These are phyloP conservation scores for Drosophila micromelanica DNA, from an alignment of 1,140 invertebrate species.

Conservation along the genomic window DNA sequence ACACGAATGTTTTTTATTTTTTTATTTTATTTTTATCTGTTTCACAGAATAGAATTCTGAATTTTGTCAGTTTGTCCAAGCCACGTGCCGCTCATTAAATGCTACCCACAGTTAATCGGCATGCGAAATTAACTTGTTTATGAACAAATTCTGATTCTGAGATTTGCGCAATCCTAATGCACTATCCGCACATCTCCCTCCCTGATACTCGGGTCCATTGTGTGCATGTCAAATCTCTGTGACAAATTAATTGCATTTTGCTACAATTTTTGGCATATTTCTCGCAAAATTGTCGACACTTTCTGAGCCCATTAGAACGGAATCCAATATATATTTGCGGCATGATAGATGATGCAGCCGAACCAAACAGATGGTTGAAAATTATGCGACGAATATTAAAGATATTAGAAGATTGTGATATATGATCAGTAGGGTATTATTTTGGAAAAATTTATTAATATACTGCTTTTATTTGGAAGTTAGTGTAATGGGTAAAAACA, in stretches of 20 bases:
- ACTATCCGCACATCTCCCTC: constrained; percentile 1
- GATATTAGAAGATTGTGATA: too few relatives aligned
- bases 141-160: constrained; percentile 7
- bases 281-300: constrained; percentile 41
- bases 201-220: constrained; percentile 10
- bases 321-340: constrained; percentile 56
- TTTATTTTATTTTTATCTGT: too few relatives aligned
- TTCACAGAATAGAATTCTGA: too few relatives aligned
- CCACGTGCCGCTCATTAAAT: constrained; percentile 41
- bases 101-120: constrained; percentile 36
- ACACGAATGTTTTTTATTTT: too few relatives aligned
- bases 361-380: constrained; percentile 50
- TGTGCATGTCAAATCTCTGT: constrained; percentile 52
- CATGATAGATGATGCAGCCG: constrained; percentile 73
- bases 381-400: neutral
- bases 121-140: neutral
- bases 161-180: constrained; percentile 17
- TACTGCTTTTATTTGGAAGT: too few relatives aligned
- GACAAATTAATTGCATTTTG: constrained; percentile 78
- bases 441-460: too few relatives aligned
- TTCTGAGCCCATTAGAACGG: constrained; percentile 44
- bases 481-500: too few relatives aligned
- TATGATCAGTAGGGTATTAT: too few relatives aligned
- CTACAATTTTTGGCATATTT: constrained; percentile 60
- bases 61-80: constrained; percentile 4